Evolutionary conservation across 2,113 vertebrate species (phyloP).

Genomic region (Anhinga anhinga): DNA sequence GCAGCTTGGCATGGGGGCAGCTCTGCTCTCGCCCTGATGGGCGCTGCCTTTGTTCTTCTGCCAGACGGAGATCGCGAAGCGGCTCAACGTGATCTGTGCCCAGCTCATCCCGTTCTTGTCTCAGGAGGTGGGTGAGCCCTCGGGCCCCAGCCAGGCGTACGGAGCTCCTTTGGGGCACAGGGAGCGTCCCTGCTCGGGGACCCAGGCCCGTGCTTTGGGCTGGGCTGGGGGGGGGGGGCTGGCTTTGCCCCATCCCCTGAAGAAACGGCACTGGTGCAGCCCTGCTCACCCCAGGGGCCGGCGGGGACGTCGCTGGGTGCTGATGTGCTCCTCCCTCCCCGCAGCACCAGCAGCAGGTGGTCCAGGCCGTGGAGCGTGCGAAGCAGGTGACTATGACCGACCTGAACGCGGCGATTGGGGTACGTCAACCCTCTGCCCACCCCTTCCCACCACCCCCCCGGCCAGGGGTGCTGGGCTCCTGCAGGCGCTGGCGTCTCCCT

Average conservation of each 20-base stretch:
- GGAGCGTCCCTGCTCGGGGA: not conserved
- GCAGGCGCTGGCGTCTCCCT: not conserved
- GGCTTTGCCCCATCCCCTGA: not conserved
- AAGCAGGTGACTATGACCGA: constrained; percentile 80
- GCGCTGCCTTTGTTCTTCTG: not conserved
- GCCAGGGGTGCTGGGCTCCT: not conserved
- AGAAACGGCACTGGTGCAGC: not conserved
- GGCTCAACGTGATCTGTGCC: constrained; percentile 91
- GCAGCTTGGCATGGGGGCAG: accelerated
- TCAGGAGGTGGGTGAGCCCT: constrained; percentile 83
- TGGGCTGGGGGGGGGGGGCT: not conserved
- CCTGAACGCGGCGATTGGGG: constrained; percentile 74
- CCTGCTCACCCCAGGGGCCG: accelerated
- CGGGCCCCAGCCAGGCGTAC: accelerated
- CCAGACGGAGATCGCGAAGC: constrained; percentile 92
- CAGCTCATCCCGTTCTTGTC: constrained; percentile 95
- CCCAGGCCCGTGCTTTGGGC: not conserved
- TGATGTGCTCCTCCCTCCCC: not conserved
- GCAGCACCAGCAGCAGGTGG: constrained; percentile 83
- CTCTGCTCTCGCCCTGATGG: not conserved
- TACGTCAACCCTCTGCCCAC: constrained; percentile 57
- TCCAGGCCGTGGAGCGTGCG: constrained; percentile 76
- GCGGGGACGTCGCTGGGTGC: accelerated
- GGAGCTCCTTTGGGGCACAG: not conserved
- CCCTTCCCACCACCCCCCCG: not conserved